phyloP scores from a whole-genome alignment of 2,888 invertebrate species.

The Oeneis ivallda region DNA sequence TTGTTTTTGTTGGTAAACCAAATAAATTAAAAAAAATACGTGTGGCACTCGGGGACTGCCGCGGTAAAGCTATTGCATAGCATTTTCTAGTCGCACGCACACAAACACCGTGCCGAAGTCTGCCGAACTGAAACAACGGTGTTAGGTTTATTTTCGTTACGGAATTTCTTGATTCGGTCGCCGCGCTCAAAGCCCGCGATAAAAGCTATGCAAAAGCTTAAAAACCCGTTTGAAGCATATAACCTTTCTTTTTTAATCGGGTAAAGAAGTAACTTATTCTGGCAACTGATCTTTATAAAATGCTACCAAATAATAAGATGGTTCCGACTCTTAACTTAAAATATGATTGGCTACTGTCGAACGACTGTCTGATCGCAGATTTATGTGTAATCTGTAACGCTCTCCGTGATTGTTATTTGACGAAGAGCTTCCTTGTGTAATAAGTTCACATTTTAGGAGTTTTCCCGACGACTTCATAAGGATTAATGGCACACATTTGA shows the following conservation, averaged over 20 bases:
- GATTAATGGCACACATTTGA: slow-evolving; percentile 22
- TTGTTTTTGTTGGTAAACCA: too few relatives aligned
- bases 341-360: slow-evolving; percentile 66
- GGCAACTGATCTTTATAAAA: neutral
- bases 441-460: slow-evolving; percentile 33
- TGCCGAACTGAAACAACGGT: too few relatives aligned
- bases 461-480: slow-evolving; percentile 26
- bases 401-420: slow-evolving; percentile 70
- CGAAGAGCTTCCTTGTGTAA: slow-evolving; percentile 51
- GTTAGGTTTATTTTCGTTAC: too few relatives aligned
- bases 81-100: too few relatives aligned
- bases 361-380: slow-evolving; percentile 62
- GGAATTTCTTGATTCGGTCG: too few relatives aligned
- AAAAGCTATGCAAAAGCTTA: too few relatives aligned
- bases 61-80: too few relatives aligned
- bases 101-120: too few relatives aligned
- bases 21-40: too few relatives aligned
- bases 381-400: slow-evolving; percentile 64
- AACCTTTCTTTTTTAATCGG: neutral
- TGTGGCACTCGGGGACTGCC: too few relatives aligned
- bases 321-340: slow-evolving; percentile 59
- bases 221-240: too few relatives aligned
- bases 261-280: neutral
- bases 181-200: too few relatives aligned
- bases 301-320: neutral